phyloP scores from a whole-genome alignment of 2,113 vertebrate genomes.

The Agapornis roseicollis region DNA sequence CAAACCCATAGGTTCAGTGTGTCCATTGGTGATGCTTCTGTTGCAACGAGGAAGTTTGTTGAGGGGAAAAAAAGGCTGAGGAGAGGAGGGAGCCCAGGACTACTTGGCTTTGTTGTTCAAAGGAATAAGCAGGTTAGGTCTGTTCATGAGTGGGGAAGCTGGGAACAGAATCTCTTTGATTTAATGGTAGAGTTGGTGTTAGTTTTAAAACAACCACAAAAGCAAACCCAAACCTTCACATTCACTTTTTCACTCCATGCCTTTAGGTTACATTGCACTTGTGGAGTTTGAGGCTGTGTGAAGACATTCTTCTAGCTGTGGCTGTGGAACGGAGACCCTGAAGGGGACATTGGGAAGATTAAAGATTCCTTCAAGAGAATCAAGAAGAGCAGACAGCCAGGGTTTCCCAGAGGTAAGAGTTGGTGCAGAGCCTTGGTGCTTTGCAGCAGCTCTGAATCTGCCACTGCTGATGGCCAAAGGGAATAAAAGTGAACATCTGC shows the following conservation, averaged over 20 bases:
- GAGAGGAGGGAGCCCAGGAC: neutral
- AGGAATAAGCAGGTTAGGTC: neutral
- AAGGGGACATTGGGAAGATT: neutral
- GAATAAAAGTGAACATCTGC: slow-evolving; percentile 38
- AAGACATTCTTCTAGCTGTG: neutral
- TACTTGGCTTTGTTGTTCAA: neutral
- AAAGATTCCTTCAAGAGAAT: slow-evolving; percentile 4
- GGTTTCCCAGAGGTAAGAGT: slow-evolving; percentile 29
- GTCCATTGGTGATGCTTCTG: neutral
- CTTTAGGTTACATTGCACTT: neutral
- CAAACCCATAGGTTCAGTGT: neutral
- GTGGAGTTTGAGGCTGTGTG: neutral
- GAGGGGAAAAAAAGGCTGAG: neutral
- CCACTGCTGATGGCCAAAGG: neutral
- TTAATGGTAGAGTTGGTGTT: neutral
- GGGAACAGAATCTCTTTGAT: neutral
- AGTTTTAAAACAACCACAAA: neutral
- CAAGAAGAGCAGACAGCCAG: neutral
- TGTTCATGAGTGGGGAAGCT: neutral
- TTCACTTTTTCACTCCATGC: neutral
- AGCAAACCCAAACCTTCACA: rapidly evolving
- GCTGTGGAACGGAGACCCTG: neutral
- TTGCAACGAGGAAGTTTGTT: neutral
- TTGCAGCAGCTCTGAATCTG: slow-evolving; percentile 10
- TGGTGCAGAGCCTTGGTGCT: neutral